Base-by-base conservation (phyloP, 2,797 vertebrate genomes). In the Pachyuromys duprasi region DNA sequence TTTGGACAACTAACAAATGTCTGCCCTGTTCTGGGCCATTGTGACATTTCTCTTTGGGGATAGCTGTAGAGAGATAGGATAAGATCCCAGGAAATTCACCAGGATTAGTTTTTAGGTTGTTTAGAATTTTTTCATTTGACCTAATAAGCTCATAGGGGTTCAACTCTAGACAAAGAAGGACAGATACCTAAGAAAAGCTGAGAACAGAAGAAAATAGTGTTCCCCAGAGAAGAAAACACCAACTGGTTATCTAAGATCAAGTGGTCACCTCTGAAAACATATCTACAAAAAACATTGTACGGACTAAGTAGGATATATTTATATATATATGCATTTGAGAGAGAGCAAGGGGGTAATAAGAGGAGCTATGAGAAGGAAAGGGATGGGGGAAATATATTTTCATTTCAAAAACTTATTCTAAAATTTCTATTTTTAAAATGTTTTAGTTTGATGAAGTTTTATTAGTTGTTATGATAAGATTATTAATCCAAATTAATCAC, bases 401-500 rank as follows among this genome's bases (percentile, higher is more conserved):
- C 28, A 49, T 28, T 79, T 57, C 6, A 31, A 83, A 65, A 42
- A 42, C 11, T 5, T 45, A 31, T 45, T 42, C 60, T 42, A 65
- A 83, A 65, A 45, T 45, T 83, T 88, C 26, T 72, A 63, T 45
- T 94, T 90, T 90, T 65, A 74, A 94, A 76, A 78, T 49, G 45
- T 49, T 49, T 49, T 90, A 92, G 49, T 80, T 96, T 91, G 86
- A 26, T 39, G 22, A 62, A 62, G 17, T 87, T 94, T 69, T 89
- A 91, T 83, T 72, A 74, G 39, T 8, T 69, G 39, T 8, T 62
- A 53, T 87, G 94, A 93, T 24, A 74, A 89, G 11, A 67, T 49
- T 89, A n/a, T 95, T 67, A 94, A 65, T 53, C 1, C 93, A 90
- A 78, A 94, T 74, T 87, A 84, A 57, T 57, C 60, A 76, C 22